phyloP scores from a whole-genome alignment of 2,113 vertebrate genomes.

The Tachuris rubrigastra region DNA sequence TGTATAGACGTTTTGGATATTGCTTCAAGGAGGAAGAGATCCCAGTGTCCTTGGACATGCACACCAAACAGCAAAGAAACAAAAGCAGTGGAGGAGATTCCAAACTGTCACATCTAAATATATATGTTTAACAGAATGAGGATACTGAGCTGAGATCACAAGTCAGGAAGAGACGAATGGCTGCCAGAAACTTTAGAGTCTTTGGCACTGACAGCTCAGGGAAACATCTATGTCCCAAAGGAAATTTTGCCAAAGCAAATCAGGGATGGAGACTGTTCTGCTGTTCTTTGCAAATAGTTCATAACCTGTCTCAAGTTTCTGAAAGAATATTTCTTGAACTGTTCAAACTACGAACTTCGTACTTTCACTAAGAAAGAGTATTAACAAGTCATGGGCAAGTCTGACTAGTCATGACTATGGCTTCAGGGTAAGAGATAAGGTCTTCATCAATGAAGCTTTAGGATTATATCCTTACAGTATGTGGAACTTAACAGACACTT shows the following conservation, averaged over 20 bases:
- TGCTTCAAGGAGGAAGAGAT: not conserved
- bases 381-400: not conserved
- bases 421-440: not conserved
- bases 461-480: not conserved
- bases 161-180: not conserved
- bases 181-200: constrained; percentile 5
- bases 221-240: not conserved
- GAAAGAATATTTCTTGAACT: not conserved
- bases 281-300: not conserved
- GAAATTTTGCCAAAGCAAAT: constrained; percentile 32
- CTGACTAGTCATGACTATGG: not conserved
- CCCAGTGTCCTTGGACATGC: not conserved
- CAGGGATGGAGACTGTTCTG: not conserved
- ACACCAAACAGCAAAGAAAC: not conserved
- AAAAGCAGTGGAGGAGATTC: not conserved
- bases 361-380: not conserved
- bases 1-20: not conserved
- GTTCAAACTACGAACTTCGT: not conserved
- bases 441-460: not conserved
- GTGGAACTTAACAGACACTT: not conserved
- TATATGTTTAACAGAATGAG: not conserved
- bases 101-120: not conserved
- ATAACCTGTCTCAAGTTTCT: not conserved
- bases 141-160: not conserved
- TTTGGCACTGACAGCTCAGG: not conserved